These are phyloP conservation scores for Gallinago solitaria DNA, from an alignment of 2,797 vertebrate species.

Conservation along the genomic window DNA sequence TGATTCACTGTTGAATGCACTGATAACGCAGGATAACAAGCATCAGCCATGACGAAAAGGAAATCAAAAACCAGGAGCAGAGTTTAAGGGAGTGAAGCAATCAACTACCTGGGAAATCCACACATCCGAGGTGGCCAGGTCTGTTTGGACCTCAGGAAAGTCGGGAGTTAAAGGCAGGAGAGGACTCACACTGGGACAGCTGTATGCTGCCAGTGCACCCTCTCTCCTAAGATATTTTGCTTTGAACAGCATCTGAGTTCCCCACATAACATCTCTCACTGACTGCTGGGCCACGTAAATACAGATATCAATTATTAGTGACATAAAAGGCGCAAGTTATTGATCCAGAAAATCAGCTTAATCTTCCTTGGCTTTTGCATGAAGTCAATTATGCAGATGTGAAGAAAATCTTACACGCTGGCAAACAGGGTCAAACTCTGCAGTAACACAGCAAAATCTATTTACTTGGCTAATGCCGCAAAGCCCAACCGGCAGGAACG, in stretches of 20 bases:
- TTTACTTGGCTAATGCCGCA: background rate
- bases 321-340: background rate
- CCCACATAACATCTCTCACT: background rate
- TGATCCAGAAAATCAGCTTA: background rate
- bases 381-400: background rate
- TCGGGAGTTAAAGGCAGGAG: background rate
- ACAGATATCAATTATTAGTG: background rate
- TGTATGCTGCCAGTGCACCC: background rate
- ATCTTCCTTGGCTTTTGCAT: background rate
- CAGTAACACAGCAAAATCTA: background rate
- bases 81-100: background rate
- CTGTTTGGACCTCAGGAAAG: background rate
- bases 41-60: background rate
- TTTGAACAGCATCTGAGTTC: background rate
- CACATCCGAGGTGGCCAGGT: rapidly evolving
- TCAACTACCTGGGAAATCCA: background rate
- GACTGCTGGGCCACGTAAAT: background rate
- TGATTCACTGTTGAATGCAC: background rate
- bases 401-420: background rate
- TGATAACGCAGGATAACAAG: background rate
- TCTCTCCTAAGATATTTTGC: background rate
- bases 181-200: background rate
- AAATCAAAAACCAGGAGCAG: background rate
- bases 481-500: rapidly evolving
- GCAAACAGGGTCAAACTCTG: background rate